These are phyloP conservation scores for Amphiprion ocellaris DNA, from an alignment of 2,113 vertebrate species.

Conservation along the genomic window DNA sequence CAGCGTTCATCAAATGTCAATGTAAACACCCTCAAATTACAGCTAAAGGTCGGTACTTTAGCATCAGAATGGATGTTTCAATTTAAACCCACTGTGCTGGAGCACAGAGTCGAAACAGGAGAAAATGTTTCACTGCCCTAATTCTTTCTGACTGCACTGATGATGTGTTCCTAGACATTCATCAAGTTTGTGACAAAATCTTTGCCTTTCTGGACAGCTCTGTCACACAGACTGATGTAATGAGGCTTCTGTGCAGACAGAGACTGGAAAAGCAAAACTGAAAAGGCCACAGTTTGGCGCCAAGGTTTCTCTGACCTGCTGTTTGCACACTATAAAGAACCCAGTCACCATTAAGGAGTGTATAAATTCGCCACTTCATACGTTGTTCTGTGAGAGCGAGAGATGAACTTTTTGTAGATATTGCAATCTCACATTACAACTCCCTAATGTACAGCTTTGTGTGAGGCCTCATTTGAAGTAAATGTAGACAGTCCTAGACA, in stretches of 20 bases:
- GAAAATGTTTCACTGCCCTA: not conserved
- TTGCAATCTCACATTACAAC: conserved; percentile 7
- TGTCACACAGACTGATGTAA: conserved; percentile 32
- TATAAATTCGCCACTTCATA: conserved; percentile 5
- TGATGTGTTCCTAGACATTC: conserved; percentile 25
- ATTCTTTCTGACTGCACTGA: conserved; percentile 42
- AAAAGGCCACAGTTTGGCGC: not conserved
- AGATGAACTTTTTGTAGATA: conserved; percentile 9
- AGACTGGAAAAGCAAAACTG: conserved; percentile 1
- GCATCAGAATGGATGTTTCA: conserved; percentile 14
- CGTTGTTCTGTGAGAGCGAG: conserved; percentile 7
- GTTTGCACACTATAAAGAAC: not conserved
- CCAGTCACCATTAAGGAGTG: not conserved
- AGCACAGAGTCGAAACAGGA: not conserved
- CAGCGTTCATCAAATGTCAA: conserved; percentile 38
- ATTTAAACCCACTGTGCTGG: conserved; percentile 9
- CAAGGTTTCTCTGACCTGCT: conserved; percentile 14
- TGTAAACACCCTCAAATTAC: conserved; percentile 36
- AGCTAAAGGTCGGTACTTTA: conserved; percentile 40
- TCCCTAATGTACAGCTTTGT: conserved; percentile 41
- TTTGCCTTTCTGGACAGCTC: conserved; percentile 33
- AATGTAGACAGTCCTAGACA: conserved; percentile 26
- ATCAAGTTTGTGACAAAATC: conserved; percentile 18
- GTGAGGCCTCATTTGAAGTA: conserved; percentile 35
- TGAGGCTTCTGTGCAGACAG: conserved; percentile 12